A percentile compares a stretch with the other conserved stretches of the same genome.
Conservation (phyloP, 1,140 invertebrate genomes). For the Nilaparvata lugens region DNA sequence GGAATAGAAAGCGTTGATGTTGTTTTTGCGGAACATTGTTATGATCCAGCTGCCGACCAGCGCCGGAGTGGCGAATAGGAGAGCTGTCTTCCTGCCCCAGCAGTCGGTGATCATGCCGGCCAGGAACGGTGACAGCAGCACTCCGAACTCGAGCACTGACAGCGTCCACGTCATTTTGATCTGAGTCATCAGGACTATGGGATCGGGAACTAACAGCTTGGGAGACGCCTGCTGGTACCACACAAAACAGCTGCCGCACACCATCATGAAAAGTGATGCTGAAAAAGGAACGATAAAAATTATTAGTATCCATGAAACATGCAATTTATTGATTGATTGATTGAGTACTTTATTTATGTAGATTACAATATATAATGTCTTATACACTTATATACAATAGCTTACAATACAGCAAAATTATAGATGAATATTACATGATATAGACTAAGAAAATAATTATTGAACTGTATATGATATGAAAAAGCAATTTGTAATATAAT, state of each 20-base stretch:
- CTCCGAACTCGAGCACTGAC: constrained; percentile 42
- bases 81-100: constrained; percentile 17
- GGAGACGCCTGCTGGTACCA: constrained; percentile 51
- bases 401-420: too few relatives aligned
- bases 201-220: constrained; percentile 36
- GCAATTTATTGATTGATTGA: too few relatives aligned
- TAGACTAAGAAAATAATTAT: too few relatives aligned
- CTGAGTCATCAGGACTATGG: constrained; percentile 40
- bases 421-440: too few relatives aligned
- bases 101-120: constrained; percentile 23
- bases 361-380: too few relatives aligned
- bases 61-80: constrained; percentile 5
- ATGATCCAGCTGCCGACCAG: not conserved
- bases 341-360: too few relatives aligned
- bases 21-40: not conserved
- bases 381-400: too few relatives aligned
- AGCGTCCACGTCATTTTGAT: constrained; percentile 55
- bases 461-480: too few relatives aligned
- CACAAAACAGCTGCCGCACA: constrained; percentile 34
- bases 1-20: constrained; percentile 12
- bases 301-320: too few relatives aligned
- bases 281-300: too few relatives aligned
- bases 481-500: too few relatives aligned
- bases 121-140: constrained; percentile 34
- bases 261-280: constrained; percentile 18